Percentiles rank a stretch among this genome's conserved stretches.
phyloP scores from a whole-genome alignment of 2,797 vertebrate genomes.

The Loriculus beryllinus region DNA sequence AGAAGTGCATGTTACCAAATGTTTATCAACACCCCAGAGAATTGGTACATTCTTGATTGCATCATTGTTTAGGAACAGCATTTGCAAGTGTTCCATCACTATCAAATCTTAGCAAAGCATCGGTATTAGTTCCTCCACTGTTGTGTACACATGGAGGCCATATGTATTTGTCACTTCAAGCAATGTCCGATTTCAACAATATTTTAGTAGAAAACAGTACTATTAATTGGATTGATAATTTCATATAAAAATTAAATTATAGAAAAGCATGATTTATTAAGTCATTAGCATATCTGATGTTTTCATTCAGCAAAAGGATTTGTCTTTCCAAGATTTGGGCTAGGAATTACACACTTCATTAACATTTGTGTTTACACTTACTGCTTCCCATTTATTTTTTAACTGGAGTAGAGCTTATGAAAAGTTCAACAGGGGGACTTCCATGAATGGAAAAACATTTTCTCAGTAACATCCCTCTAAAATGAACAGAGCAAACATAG shows the following conservation, averaged over 20 bases:
- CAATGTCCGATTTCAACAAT: neutral
- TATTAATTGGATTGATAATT: conserved; percentile 3
- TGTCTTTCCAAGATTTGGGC: neutral
- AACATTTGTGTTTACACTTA: neutral
- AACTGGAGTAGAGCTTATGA: neutral
- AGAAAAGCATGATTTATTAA: neutral
- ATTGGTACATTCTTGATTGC: conserved; percentile 2
- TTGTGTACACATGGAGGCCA: conserved; percentile 41
- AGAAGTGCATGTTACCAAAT: conserved; percentile 8
- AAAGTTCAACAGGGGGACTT: neutral
- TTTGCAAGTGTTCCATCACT: conserved; percentile 30
- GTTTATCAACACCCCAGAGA: conserved; percentile 33
- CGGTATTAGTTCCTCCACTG: conserved; percentile 14
- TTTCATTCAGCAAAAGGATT: neutral
- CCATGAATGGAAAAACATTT: neutral
- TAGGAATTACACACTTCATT: neutral
- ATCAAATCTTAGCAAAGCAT: neutral
- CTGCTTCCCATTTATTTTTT: neutral
- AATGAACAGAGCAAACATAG: neutral
- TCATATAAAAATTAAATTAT: conserved; percentile 24
- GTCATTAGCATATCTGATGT: neutral
- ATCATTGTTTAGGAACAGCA: conserved; percentile 61
- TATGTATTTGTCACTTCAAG: neutral
- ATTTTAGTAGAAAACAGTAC: conserved; percentile 19
- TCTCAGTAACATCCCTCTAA: neutral